A percentile compares a stretch with the other conserved stretches of the same genome.
Evolutionary conservation across 2,888 invertebrate species (phyloP).

Genomic region (Drosophila barbarae): DNA sequence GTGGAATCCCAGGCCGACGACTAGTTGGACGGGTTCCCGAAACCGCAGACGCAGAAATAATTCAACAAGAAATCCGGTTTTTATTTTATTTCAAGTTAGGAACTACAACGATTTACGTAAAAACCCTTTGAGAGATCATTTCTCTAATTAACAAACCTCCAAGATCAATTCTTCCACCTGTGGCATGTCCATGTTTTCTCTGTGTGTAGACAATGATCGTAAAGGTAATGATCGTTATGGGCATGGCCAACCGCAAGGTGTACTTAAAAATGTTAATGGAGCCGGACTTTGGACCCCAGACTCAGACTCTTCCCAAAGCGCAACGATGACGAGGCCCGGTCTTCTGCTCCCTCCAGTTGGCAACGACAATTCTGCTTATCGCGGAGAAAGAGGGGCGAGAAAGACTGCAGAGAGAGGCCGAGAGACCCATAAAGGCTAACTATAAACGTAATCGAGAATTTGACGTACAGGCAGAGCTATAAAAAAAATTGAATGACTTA

Average conservation of each 20-base stretch:
- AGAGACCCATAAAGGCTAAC: slow-evolving; percentile 26
- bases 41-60: slow-evolving; percentile 21
- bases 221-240: slow-evolving; percentile 8
- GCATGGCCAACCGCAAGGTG: slow-evolving; percentile 28
- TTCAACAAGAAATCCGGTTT: not conserved
- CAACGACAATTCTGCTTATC: slow-evolving; percentile 30
- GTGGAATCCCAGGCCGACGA: slow-evolving; percentile 6
- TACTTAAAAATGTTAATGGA: slow-evolving; percentile 13
- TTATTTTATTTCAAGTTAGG: not conserved
- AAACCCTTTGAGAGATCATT: not conserved
- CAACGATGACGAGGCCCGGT: slow-evolving; percentile 24
- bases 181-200: not conserved
- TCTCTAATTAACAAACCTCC: not conserved
- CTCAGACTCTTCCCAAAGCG: slow-evolving; percentile 8
- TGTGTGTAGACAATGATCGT: not conserved
- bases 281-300: slow-evolving; percentile 24
- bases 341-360: slow-evolving; percentile 2
- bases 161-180: not conserved
- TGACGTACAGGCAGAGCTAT: slow-evolving; percentile 15
- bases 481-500: slow-evolving; percentile 26
- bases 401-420: slow-evolving; percentile 4
- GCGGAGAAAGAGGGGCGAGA: not conserved
- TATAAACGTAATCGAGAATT: slow-evolving; percentile 22
- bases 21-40: slow-evolving; percentile 28
- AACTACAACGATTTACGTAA: not conserved